Evolutionary conservation across 2,113 vertebrate species (phyloP).

Genomic region (Rhineura floridana): DNA sequence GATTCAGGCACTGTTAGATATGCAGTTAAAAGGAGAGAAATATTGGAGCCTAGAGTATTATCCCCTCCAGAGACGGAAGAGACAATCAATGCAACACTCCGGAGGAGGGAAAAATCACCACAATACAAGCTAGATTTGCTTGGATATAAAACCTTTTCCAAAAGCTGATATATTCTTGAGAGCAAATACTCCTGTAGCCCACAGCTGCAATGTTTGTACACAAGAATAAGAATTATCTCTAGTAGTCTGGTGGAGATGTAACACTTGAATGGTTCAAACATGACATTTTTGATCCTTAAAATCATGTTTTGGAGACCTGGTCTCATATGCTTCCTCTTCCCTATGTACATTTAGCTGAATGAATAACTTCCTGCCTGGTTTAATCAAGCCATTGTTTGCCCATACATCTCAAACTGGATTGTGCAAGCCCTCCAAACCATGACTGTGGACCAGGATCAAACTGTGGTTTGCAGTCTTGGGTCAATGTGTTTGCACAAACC

Average conservation of each 20-base stretch:
- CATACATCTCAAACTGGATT: background rate
- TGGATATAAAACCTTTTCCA: background rate
- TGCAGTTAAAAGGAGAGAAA: conserved; percentile 6
- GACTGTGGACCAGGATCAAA: background rate
- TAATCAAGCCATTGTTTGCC: background rate
- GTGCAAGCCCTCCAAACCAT: background rate
- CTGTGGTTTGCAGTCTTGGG: background rate
- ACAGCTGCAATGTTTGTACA: background rate
- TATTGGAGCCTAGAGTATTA: conserved; percentile 21
- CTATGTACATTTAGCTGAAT: background rate
- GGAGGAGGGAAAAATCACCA: background rate
- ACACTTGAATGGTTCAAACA: background rate
- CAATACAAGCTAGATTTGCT: background rate
- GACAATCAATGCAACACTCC: background rate
- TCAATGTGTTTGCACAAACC: too few relatives aligned
- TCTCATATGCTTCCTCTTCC: background rate
- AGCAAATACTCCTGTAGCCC: background rate
- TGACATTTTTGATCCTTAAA: background rate
- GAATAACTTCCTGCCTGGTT: background rate
- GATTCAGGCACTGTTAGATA: conserved; percentile 48
- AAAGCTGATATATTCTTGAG: background rate
- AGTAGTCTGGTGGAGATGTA: background rate
- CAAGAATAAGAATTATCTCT: background rate
- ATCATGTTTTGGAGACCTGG: background rate
- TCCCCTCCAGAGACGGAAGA: background rate